A percentile compares a stretch with the other conserved stretches of the same genome.
These are phyloP conservation scores for Drosophila nigromelanica DNA, from an alignment of 1,140 invertebrate species.

Conservation along the genomic window DNA sequence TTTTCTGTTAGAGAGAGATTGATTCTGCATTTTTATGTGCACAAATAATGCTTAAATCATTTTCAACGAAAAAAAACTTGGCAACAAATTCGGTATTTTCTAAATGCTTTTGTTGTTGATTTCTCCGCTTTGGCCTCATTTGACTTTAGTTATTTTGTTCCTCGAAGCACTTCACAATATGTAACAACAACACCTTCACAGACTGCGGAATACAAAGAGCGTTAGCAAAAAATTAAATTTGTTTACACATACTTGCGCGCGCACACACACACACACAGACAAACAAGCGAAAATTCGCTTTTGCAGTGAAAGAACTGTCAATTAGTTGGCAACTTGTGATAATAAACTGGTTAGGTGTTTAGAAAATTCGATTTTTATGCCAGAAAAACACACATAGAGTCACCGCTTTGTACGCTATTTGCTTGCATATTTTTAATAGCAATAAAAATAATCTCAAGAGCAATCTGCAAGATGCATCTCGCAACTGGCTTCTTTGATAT, in stretches of 20 bases:
- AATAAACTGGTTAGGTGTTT: slow-evolving; percentile 23
- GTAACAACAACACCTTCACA: slow-evolving; percentile 29
- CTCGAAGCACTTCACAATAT: slow-evolving; percentile 32
- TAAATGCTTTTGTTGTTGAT: neutral
- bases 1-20: too few species aligned
- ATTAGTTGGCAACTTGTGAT: slow-evolving; percentile 43
- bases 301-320: slow-evolving; percentile 25
- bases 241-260: slow-evolving; percentile 56
- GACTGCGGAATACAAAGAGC: slow-evolving; percentile 37
- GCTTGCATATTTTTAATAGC: slow-evolving; percentile 25
- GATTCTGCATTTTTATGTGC: too few species aligned
- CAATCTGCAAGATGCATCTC: slow-evolving; percentile 45
- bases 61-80: neutral
- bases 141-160: slow-evolving; percentile 3
- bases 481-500: slow-evolving; percentile 10
- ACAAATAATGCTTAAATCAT: neutral
- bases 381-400: neutral
- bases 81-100: slow-evolving; percentile 5
- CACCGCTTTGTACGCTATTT: slow-evolving; percentile 20
- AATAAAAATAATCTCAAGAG: slow-evolving; percentile 38
- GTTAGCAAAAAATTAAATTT: slow-evolving; percentile 75
- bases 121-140: neutral
- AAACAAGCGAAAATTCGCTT: neutral
- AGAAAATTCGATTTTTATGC: slow-evolving; percentile 25
- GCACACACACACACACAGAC: slow-evolving; percentile 28